These are phyloP conservation scores for Xestia ashworthii DNA, from an alignment of 2,888 invertebrate species.

Conservation along the genomic window DNA sequence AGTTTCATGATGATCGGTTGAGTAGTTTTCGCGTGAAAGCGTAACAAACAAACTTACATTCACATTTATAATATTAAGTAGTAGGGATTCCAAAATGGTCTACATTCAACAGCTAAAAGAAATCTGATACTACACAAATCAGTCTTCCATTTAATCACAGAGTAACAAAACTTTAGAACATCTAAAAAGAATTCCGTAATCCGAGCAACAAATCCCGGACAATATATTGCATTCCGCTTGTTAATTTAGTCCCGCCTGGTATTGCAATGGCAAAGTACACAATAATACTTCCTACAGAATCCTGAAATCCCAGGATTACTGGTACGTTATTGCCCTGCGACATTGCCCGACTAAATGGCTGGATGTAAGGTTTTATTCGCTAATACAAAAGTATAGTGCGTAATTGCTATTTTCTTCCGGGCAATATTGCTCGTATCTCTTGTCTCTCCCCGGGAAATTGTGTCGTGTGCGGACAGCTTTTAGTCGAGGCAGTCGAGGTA, in stretches of 20 bases:
- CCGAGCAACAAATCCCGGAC: conserved; percentile 73
- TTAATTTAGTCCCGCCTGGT: conserved; percentile 78
- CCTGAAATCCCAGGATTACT: conserved; percentile 82
- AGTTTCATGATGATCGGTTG: too few relatives aligned
- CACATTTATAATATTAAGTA: too few relatives aligned
- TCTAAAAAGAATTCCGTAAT: conserved; percentile 62
- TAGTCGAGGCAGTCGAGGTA: conserved; percentile 35
- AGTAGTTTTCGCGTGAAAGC: too few relatives aligned
- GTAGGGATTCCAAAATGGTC: neutral
- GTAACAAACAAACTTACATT: too few relatives aligned
- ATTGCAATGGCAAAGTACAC: conserved; percentile 78
- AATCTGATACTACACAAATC: conserved; percentile 1
- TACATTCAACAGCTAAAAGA: neutral
- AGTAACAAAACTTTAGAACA: conserved; percentile 27
- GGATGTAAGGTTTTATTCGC: conserved; percentile 76
- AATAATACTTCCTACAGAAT: conserved; percentile 74
- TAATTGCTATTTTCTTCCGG: conserved; percentile 71
- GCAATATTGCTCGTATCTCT: conserved; percentile 53
- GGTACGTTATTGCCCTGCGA: conserved; percentile 79
- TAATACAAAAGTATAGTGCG: conserved; percentile 78
- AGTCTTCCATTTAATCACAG: conserved; percentile 8
- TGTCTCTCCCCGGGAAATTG: conserved; percentile 45
- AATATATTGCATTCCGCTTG: conserved; percentile 81
- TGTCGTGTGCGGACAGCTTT: conserved; percentile 43
- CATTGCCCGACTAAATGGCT: conserved; percentile 70